Base-by-base conservation (phyloP, 2,888 invertebrate genomes). In the Megaustenia siamemsis region DNA sequence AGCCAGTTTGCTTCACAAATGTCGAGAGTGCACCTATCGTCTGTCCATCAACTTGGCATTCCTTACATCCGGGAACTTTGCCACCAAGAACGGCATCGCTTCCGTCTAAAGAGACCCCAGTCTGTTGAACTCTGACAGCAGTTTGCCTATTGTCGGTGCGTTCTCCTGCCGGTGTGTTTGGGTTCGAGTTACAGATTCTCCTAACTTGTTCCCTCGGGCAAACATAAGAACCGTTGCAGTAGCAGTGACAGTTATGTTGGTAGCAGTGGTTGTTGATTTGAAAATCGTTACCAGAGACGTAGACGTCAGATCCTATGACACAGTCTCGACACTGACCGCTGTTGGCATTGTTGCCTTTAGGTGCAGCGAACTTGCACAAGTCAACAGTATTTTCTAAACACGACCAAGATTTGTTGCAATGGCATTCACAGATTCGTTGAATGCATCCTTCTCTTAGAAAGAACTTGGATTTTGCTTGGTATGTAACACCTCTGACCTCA, bases 341-440 rank as follows among this genome's bases (percentile, higher is more conserved):
- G 45, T 35, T 43, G 12, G 18, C 32, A 1, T n/a, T 12, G 12
- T 40, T 32, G 24, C 28, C 38, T 84, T 91, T 90, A 90, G 53
- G 87, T 85, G 15, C 91, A 90, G 45, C 90, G 90, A 87, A 90
- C 90, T 45, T 89, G 88, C 86, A 91, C 90, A 71, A 84, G 81
- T 82, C 91, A 90, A 45, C 86, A 80, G 78, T 91, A 89, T 76
- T 90, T 90, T 88, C 32, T 85, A 90, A 88, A 81, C 92, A 92
- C 15, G 86, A 83, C n/a, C 86, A 88, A 0, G 86, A 56, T 0
- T 90, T 90, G 76, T 90, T 87, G 82, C 92, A 92, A 32, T 87
- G 78, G 82, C 90, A 91, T 4, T 86, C 85, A 83, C 92, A 92
- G 18, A 83, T 86, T 56, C 90, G 89, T 60, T 89, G 86, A 24